Evolutionary conservation across 2,888 invertebrate species (phyloP).

Genomic region (Suillia variegata): DNA sequence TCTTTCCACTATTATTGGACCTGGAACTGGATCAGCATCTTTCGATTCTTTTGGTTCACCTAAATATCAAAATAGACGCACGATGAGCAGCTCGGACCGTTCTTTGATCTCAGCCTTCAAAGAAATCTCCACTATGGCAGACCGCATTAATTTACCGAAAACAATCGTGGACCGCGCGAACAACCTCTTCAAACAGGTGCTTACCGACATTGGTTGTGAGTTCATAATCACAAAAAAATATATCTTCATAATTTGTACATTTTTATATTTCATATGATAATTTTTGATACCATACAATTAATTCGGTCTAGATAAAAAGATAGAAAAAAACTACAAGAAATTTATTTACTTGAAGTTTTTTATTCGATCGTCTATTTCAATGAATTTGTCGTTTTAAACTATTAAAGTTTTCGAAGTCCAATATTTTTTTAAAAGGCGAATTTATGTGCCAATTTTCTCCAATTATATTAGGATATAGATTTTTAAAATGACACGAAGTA

Average conservation of each 20-base stretch:
- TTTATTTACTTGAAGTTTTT: neutral
- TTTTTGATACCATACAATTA: too few species aligned
- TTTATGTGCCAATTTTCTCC: too few species aligned
- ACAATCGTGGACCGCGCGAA: conserved; percentile 97
- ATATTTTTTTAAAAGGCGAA: too few species aligned
- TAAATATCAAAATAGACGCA: conserved; percentile 76
- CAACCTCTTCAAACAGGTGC: conserved; percentile 93
- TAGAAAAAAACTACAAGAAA: too few species aligned
- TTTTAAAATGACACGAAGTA: too few species aligned
- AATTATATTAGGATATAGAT: too few species aligned
- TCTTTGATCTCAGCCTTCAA: conserved; percentile 94
- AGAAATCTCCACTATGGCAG: conserved; percentile 98
- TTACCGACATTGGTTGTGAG: neutral
- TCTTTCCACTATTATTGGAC: conserved; percentile 93
- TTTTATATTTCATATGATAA: too few species aligned
- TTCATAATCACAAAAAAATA: too few species aligned
- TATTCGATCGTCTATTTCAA: too few species aligned
- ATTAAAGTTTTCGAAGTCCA: too few species aligned
- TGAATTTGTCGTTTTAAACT: too few species aligned
- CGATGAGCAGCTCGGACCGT: conserved; percentile 93
- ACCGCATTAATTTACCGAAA: conserved; percentile 94
- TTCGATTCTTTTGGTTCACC: conserved; percentile 85
- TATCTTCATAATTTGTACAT: neutral
- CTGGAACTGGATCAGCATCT: conserved; percentile 77
- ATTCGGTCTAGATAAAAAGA: too few species aligned